Conservation (phyloP, 1,140 invertebrate genomes). For the Ridgeia piscesae region DNA sequence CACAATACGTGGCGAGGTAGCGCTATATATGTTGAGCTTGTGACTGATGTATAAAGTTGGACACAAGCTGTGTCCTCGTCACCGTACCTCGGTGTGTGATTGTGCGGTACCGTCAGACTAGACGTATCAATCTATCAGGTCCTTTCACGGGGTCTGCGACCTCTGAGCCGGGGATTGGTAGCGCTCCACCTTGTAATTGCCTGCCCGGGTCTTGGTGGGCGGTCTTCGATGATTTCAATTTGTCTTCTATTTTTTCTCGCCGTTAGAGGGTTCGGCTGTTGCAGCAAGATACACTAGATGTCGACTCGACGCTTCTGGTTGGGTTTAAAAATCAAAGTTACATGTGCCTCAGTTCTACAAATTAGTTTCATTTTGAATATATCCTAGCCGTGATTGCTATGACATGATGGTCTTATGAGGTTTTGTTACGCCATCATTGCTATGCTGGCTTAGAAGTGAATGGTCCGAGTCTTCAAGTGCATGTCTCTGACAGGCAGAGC, state of each 20-base stretch:
- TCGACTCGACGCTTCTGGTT: neutral
- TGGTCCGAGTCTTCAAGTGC: too few species aligned
- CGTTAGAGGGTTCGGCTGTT: neutral
- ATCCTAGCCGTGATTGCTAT: too few species aligned
- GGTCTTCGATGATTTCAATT: neutral
- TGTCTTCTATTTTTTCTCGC: neutral
- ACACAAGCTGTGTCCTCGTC: neutral
- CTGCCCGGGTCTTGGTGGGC: neutral
- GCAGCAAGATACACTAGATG: neutral
- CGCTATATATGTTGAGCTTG: too few species aligned
- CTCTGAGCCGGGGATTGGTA: neutral
- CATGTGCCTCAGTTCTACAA: neutral
- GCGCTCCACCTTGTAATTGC: neutral
- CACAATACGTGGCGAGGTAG: neutral
- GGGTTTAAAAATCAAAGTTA: neutral
- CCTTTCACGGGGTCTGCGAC: neutral
- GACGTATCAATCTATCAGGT: neutral
- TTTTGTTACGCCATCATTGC: too few species aligned
- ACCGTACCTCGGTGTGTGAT: neutral
- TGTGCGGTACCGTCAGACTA: neutral
- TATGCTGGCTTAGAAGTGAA: too few species aligned
- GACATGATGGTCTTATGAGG: too few species aligned
- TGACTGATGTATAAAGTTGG: neutral
- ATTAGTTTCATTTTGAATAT: neutral
- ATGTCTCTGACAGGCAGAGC: too few species aligned